Evolutionary conservation across 2,888 invertebrate species (phyloP).

Genomic region (Diaprepes abbreviatus): DNA sequence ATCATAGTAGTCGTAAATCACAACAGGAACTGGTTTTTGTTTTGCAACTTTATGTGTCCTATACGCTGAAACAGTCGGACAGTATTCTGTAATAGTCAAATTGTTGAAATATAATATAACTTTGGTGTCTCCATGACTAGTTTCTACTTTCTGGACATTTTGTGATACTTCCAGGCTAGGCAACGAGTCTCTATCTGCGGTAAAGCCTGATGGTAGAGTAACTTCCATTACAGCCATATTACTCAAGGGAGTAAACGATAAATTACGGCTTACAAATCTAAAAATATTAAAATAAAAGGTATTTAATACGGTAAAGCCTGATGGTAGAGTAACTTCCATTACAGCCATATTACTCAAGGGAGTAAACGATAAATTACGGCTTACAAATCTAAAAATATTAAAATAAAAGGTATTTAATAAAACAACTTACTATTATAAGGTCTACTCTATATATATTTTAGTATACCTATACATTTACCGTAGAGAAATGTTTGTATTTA

Average conservation of each 20-base stretch:
- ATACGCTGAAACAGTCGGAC: conserved; percentile 87
- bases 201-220: conserved; percentile 91
- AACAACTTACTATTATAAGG: too few species aligned
- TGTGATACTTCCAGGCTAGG: conserved; percentile 73
- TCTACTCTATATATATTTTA: too few species aligned
- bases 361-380: conserved; percentile 71
- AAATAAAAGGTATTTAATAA: too few species aligned
- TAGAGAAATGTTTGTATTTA: too few species aligned
- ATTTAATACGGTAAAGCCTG: conserved; percentile 86
- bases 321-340: conserved; percentile 90
- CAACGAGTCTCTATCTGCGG: conserved; percentile 82
- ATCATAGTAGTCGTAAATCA: conserved; percentile 92
- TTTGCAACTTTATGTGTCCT: conserved; percentile 87
- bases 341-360: conserved; percentile 90
- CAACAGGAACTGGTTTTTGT: conserved; percentile 88
- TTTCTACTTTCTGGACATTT: conserved; percentile 77
- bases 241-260: conserved; percentile 77
- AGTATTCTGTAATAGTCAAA: conserved; percentile 75
- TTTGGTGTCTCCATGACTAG: conserved; percentile 75
- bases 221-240: conserved; percentile 95
- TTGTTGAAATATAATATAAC: conserved; percentile 82
- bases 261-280: conserved; percentile 75
- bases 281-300: conserved; percentile 38
- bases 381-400: conserved; percentile 73
- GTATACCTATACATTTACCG: too few species aligned